phyloP scores from a whole-genome alignment of 2,888 invertebrate species.

The Dryobota labecula region DNA sequence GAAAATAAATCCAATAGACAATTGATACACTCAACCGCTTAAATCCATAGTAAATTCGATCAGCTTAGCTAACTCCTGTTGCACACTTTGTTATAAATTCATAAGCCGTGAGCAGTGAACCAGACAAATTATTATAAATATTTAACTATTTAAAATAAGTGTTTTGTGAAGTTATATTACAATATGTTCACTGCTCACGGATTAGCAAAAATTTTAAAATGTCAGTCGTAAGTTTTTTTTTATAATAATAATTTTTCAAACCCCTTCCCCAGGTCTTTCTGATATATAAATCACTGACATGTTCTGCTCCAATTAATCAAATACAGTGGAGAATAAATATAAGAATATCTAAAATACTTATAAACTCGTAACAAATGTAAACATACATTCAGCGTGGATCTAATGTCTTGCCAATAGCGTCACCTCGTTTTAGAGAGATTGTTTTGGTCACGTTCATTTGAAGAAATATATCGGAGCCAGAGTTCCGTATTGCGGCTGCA shows the following conservation, averaged over 20 bases:
- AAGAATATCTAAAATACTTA: conserved; percentile 93
- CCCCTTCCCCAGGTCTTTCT: conserved; percentile 68
- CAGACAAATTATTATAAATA: conserved; percentile 62
- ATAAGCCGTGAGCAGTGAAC: conserved; percentile 78
- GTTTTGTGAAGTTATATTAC: conserved; percentile 63
- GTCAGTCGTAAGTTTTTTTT: conserved; percentile 82
- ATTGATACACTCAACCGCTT: conserved; percentile 87
- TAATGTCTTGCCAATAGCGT: conserved; percentile 81
- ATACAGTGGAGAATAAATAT: conserved; percentile 92
- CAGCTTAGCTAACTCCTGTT: conserved; percentile 86
- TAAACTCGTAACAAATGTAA: conserved; percentile 91
- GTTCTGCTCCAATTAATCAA: conserved; percentile 82
- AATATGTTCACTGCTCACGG: conserved; percentile 78
- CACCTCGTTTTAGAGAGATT: conserved; percentile 77
- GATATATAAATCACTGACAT: conserved; percentile 75
- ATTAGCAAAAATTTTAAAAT: conserved; percentile 76
- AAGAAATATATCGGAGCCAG: conserved; percentile 86
- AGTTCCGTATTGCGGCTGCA: conserved; percentile 80
- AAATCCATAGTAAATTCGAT: conserved; percentile 90
- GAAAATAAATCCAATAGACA: conserved; percentile 83
- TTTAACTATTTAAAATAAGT: conserved; percentile 69
- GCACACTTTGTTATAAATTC: conserved; percentile 76
- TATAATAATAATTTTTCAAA: conserved; percentile 66
- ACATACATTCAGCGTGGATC: conserved; percentile 84
- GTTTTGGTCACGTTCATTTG: conserved; percentile 83